Evolutionary conservation across 2,113 vertebrate species (phyloP), one percentile per base, ranked within the genome.

Genomic region (Caranx melampygus): DNA sequence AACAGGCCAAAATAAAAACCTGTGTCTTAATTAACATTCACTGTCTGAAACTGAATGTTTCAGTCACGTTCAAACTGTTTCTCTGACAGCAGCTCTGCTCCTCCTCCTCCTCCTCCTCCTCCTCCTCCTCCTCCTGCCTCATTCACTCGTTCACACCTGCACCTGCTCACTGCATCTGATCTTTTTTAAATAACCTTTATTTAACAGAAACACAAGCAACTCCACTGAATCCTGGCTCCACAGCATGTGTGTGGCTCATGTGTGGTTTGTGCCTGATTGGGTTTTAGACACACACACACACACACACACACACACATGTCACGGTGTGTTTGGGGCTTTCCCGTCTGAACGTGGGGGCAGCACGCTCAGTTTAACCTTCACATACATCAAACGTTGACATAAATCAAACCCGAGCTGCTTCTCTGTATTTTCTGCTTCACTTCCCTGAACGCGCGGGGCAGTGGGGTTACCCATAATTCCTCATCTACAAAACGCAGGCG

Each of bases 341-440:
- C 59, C 60, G 59, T 78, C 44, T 83, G 76, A 61, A 62, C 70
- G 57, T 69, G 55, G 75, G 75, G 67, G 64, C 80, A 64, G 57
- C 75, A 89, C 47, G 87, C 79, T 86, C 68, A 47, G 78, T 61
- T 87, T 60, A 73, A 55, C 76, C 77, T 42, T 76, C 69, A 81
- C 86, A 83, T 79, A 68, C 83, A 88, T 87, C 83, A 87, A 85
- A 75, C 74, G 20, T 61, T 66, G 80, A 86, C 83, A 88, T 75
- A 64, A 87, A 84, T 91, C 83, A 87, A 84, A 86, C 42, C 44
- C 1, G 42, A 74, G 59, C 80, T 60, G 69, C 79, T 57, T 31
- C 76, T 44, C 31, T 59, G 26, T 69, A 26, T 80, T 70, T 78
- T 62, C 76, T 62, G 89, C 84, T 82, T 80, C 79, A 69, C 75